Base-by-base conservation (phyloP, 92 coral and sea anemone genomes). In the Epizoanthus fatuus region DNA sequence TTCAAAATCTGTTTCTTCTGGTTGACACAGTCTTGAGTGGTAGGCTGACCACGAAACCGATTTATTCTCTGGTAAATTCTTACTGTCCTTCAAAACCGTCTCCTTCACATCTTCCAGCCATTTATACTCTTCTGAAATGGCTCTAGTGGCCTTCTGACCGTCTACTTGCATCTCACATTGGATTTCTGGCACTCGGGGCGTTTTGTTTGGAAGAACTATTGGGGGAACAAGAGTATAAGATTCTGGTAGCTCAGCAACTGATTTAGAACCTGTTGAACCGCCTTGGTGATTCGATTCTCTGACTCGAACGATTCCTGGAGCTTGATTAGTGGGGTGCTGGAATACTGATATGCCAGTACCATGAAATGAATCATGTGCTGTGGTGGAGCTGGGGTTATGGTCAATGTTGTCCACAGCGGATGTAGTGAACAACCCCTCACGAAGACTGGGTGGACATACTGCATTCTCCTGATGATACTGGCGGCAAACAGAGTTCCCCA, bases 381-480 rank as follows among this genome's bases (percentile, higher is more conserved):
- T 94, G 4, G 90, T 87, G 0, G 93, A 94, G 49, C 86, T 89
- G 13, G 93, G 98, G 66, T 92, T 94, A 54, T 88, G 94, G 84
- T 91, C 93, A 11, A 91, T 91, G 74, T 94, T 91, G 40, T 89
- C 98, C 1, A 91, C 88, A 9, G 95, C 95, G 0, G 93, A 86
- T 12, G 92, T 82, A 4, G 95, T 94, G n/a, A 91, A 94, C 17
- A 94, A 20, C 2, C 56, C 52, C 29, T 45, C 16, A 9, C 86
- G 86, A 20, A 91, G 85, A 56, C 84, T 86, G 4, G 84, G 55
- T 5, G 93, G 98, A 63, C 98, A 94, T 16, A 89, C 94, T 19
- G 69, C 95, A 20, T 67, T 75, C 8, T 72, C 77, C 7, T 72
- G 7, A 4, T 72, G n/a, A 67, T 86, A 94, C 37, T 66, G 93